Conservation (phyloP, 1,140 invertebrate genomes). For the Hyles euphorbiae region DNA sequence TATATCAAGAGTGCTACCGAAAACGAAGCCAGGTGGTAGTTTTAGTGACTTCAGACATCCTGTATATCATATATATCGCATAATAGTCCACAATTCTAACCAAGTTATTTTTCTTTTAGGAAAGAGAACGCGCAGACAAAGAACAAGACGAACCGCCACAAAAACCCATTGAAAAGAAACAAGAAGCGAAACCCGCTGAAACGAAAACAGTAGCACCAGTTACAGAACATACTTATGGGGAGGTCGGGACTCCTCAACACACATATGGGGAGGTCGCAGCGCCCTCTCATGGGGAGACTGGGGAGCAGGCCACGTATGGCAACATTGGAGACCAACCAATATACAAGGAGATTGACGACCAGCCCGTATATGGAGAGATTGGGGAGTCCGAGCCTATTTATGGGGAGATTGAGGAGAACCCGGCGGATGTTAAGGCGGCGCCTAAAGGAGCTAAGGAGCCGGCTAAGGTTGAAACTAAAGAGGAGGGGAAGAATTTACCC, state of each 20-base stretch:
- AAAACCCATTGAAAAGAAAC: background rate
- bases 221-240: too few species aligned
- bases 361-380: background rate
- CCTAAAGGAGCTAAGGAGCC: conserved; percentile 21
- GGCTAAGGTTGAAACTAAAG: conserved; percentile 27
- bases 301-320: conserved; percentile 6
- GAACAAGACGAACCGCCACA: conserved; percentile 24
- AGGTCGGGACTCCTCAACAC: too few species aligned
- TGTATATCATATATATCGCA: too few species aligned
- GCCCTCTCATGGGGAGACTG: conserved; percentile 1
- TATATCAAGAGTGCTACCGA: too few species aligned
- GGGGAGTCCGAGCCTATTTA: conserved; percentile 11
- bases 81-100: too few species aligned
- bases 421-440: background rate
- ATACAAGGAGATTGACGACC: background rate
- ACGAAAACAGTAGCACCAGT: background rate
- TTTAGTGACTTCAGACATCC: too few species aligned
- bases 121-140: conserved; percentile 49
- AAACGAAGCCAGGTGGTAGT: too few species aligned
- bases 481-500: conserved; percentile 32
- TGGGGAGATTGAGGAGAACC: conserved; percentile 4
- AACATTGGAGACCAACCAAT: background rate
- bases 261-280: too few species aligned
- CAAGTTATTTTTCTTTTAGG: too few species aligned
- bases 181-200: background rate